Base-by-base conservation (phyloP, 2,888 invertebrate genomes). In the Cacoxenus indagator region DNA sequence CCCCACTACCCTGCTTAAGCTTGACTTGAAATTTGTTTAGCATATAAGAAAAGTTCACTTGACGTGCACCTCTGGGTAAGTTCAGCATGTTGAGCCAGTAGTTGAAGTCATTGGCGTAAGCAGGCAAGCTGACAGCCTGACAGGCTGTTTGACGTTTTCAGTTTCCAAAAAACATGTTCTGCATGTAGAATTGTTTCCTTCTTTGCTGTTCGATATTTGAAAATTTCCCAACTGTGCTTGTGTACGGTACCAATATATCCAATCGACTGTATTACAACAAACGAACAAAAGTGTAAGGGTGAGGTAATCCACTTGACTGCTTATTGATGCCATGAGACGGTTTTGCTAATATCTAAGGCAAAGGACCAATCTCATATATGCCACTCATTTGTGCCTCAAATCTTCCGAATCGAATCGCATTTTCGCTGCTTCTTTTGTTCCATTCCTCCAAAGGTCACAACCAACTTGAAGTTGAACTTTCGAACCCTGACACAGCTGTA, bases 181-280 rank as follows among this genome's bases (percentile, higher is more conserved):
- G 78, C 80, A 81, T 79, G 78, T 77, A 76, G 70, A 78, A 81
- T 76, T 69, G 74, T 72, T 68, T 43, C 31, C 27, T 29, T 61
- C 4, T 62, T 62, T 43, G 17, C 1, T 43, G 45, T 62, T 62
- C 61, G 45, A 62, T 62, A 45, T 43, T 43, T 62, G 26, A 45
- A 62, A 62, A 45, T 43, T 45, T 62, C 61, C 24, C 31, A 29
- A 43, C 43, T 43, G 1, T 8, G 8, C 45, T 62, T 43, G 61
- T 57, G 27, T 62, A 5, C n/a, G 19, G 59, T 29, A 64, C 24
- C 24, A 62, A 37, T 6, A 3, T 6, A 14, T 11, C 19, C 17
- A 55, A 55, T 55, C 11, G 55, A 24, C n/a, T n/a, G n/a, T n/a
- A n/a, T n/a, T n/a, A n/a, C 19, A 55, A 55, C 19, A 22, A 55